Base-by-base conservation (phyloP, 2,888 invertebrate genomes). In the Ceraclea dissimilis region DNA sequence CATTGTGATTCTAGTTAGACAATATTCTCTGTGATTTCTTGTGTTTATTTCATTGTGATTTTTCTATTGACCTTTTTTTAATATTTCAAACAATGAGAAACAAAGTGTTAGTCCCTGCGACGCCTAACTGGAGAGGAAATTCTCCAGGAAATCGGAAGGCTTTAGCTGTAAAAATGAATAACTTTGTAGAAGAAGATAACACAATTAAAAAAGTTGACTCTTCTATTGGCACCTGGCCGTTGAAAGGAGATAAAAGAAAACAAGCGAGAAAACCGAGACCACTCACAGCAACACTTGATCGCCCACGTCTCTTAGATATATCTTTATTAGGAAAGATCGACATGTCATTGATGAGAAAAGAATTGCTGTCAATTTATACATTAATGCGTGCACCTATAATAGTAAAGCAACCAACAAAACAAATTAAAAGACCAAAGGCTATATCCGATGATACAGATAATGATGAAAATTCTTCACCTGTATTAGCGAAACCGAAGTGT, bases 301-400 rank as follows among this genome's bases (percentile, higher is more conserved):
- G 73, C 47, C 81, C 82, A 1, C 70, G 73, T 39, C 69, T 82
- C 2, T 67, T 82, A 52, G 75, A 82, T 64, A 75, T 78, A 1
- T 67, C 71, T 43, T 69, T 79, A 21, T 68, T 78, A 33, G 71
- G 74, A 16, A 76, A 77, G 63, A 70, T 82, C 31, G 82, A 81
- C 65, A 81, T 82, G 81, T 79, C 80, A 1, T 66, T 74, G 51
- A 67, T 80, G 26, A 72, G 76, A 49, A 78, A 79, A 63, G 79
- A 80, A 62, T 71, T 78, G 48, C 66, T 80, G 13, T 69, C 74
- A 51, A 62, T 64, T 13, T 62, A 62, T 46, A 49, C 56, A 1
- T 33, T 62, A 46, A 61, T 59, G 61, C 57, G 55, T 16, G 51
- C 53, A 2, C 61, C 61, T n/a, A 47, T 59, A 0, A 52, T 33